These are phyloP conservation scores for Vireo griseus DNA, from an alignment of 2,797 vertebrate species.

Conservation along the genomic window DNA sequence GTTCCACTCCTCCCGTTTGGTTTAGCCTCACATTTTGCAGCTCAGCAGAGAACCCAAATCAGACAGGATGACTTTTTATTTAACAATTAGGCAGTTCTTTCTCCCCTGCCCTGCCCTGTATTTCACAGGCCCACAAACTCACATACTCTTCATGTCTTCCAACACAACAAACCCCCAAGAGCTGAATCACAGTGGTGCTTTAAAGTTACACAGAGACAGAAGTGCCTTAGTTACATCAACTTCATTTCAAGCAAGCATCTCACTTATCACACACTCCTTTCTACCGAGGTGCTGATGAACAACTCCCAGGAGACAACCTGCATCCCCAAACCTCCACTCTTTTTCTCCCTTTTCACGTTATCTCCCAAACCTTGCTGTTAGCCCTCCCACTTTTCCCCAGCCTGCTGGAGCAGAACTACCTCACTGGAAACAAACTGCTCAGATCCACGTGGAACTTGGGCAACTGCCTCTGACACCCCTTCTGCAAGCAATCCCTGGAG, in stretches of 20 bases:
- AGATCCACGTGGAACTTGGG: neutral
- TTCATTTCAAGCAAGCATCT: neutral
- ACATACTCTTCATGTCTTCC: neutral
- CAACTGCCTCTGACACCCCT: neutral
- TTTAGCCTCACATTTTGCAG: neutral
- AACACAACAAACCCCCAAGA: neutral
- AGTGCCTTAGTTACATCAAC: neutral
- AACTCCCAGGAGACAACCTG: neutral
- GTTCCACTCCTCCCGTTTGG: neutral
- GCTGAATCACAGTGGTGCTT: accelerated
- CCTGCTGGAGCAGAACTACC: neutral
- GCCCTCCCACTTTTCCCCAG: neutral
- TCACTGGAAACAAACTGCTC: neutral
- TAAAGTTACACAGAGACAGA: neutral
- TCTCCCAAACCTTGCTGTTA: neutral
- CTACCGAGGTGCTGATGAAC: neutral
- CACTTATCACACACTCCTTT: neutral
- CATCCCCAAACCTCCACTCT: neutral
- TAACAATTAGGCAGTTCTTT: neutral
- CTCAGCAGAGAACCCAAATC: neutral
- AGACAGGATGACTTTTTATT: neutral
- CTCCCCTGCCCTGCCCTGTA: neutral
- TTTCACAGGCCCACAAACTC: neutral
- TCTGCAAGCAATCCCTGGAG: neutral
- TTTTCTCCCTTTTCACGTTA: neutral